A percentile compares a stretch with the other conserved stretches of the same genome.
Evolutionary conservation across 2,113 vertebrate genomes (phyloP).

Genomic region (Nothobranchius furzeri): DNA sequence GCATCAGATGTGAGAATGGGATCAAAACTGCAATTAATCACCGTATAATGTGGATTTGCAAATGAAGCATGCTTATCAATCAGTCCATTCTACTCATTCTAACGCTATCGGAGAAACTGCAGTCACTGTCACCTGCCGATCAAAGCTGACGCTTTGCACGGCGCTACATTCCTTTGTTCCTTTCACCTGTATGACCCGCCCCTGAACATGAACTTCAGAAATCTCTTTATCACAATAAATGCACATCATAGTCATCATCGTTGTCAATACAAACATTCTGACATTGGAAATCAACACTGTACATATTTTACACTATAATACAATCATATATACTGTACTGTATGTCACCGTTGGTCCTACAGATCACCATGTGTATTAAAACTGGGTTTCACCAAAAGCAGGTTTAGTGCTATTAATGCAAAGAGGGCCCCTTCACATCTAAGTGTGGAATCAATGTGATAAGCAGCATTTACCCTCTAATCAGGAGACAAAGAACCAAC

Average conservation of each 20-base stretch:
- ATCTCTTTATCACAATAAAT: conserved; percentile 78
- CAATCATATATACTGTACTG: conserved; percentile 76
- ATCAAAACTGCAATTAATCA: conserved; percentile 20
- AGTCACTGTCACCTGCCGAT: conserved; percentile 73
- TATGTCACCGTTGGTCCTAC: conserved; percentile 66
- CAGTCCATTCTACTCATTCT: conserved; percentile 70
- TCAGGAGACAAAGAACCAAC: conserved; percentile 15
- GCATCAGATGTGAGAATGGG: neutral
- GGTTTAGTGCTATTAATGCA: conserved; percentile 53
- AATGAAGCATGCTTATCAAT: conserved; percentile 35
- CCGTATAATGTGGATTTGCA: conserved; percentile 18
- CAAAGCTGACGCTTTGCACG: conserved; percentile 72
- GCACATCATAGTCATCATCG: conserved; percentile 72
- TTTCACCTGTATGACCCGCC: conserved; percentile 40
- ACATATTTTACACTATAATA: conserved; percentile 85
- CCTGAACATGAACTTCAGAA: conserved; percentile 62
- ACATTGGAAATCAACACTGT: conserved; percentile 79
- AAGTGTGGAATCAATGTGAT: conserved; percentile 31
- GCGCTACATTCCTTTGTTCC: conserved; percentile 80
- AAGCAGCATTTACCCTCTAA: conserved; percentile 39
- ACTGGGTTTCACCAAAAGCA: conserved; percentile 54
- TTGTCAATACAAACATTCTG: conserved; percentile 82
- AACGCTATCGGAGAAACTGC: conserved; percentile 70
- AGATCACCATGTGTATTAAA: conserved; percentile 61
- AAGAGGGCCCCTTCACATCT: conserved; percentile 45